These are phyloP conservation scores for Tupaia tana DNA, from an alignment of 2,113 vertebrate species.

Conservation along the genomic window DNA sequence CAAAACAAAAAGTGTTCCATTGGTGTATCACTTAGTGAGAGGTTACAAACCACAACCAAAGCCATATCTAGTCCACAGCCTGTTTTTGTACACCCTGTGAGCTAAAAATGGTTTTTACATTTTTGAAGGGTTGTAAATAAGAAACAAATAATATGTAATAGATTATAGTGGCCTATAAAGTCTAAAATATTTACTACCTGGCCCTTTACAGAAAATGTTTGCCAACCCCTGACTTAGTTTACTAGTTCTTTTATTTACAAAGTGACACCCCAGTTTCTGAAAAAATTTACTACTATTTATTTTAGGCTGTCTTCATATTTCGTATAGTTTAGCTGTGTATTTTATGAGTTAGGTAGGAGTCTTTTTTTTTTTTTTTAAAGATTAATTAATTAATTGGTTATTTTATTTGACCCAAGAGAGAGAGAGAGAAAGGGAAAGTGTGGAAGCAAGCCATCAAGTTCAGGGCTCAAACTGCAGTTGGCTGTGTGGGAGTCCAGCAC, in stretches of 20 bases:
- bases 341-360: constrained; percentile 45
- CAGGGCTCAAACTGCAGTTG: no score
- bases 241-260: constrained; percentile 4
- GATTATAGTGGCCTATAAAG: not conserved
- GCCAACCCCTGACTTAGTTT: not conserved
- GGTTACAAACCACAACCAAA: not conserved
- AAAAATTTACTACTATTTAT: not conserved
- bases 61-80: not conserved
- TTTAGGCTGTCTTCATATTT: not conserved
- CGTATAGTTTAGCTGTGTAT: not conserved
- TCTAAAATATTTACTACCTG: not conserved
- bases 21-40: not conserved
- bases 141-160: not conserved
- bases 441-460: no score
- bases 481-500: no score
- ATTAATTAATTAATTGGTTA: no score
- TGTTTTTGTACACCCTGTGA: not conserved
- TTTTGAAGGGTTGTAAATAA: constrained; percentile 3
- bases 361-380: not conserved
- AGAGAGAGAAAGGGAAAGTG: no score
- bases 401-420: no score
- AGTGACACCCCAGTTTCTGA: constrained; percentile 30
- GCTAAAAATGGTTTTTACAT: not conserved
- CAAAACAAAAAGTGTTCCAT: not conserved
- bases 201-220: not conserved